Conservation (phyloP, 2,797 vertebrate genomes). For the Anomalospiza imberbis region DNA sequence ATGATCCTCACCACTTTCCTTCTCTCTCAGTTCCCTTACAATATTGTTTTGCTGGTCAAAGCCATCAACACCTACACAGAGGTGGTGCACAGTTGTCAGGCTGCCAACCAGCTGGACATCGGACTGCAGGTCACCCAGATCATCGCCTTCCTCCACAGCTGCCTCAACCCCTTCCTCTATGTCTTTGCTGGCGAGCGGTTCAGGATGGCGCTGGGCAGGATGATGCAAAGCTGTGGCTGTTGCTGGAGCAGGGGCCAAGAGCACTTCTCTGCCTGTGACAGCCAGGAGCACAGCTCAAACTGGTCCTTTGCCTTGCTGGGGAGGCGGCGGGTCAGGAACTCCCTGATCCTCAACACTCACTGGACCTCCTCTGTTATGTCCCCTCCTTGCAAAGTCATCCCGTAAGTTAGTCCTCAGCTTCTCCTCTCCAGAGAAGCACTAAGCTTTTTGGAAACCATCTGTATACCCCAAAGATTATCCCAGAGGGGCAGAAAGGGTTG, state of each 20-base stretch:
- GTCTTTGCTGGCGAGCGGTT: slow-evolving; percentile 87
- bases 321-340: slow-evolving; percentile 73
- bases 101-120: slow-evolving; percentile 67
- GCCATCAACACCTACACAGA: slow-evolving; percentile 66
- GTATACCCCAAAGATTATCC: background rate
- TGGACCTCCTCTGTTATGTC: background rate
- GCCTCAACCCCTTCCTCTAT: slow-evolving; percentile 89
- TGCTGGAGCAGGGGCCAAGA: background rate
- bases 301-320: slow-evolving; percentile 79
- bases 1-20: slow-evolving; percentile 82
- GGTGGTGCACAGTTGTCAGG: slow-evolving; percentile 66
- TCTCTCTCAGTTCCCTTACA: slow-evolving; percentile 87
- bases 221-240: slow-evolving; percentile 54
- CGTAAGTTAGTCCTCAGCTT: background rate
- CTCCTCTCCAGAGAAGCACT: background rate
- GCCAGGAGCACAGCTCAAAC: slow-evolving; percentile 66
- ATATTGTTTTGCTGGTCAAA: slow-evolving; percentile 79
- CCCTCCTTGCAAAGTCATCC: background rate
- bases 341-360: slow-evolving; percentile 71
- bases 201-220: slow-evolving; percentile 77
- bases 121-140: slow-evolving; percentile 82
- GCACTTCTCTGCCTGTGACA: background rate
- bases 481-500: background rate
- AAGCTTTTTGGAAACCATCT: background rate
- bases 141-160: slow-evolving; percentile 86